phyloP scores from a whole-genome alignment of 2,113 vertebrate genomes.

The Periophthalmodon schlosseri region DNA sequence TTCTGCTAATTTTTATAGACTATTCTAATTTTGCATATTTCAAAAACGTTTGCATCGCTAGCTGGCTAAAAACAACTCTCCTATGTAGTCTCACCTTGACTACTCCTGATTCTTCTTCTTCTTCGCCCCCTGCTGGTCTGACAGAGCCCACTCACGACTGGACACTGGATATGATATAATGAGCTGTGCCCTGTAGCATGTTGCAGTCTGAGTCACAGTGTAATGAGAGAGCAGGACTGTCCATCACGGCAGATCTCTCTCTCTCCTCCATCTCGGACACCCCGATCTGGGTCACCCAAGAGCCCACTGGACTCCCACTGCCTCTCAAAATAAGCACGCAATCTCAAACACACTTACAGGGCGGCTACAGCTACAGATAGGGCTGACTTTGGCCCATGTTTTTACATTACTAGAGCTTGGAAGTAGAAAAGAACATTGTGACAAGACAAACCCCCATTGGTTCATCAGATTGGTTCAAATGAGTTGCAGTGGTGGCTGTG shows the following conservation, averaged over 20 bases:
- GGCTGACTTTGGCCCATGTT: background rate
- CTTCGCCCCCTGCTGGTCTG: slow-evolving; percentile 15
- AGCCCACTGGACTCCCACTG: background rate
- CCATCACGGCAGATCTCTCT: slow-evolving; percentile 50
- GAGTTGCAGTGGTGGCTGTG: background rate
- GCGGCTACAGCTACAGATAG: background rate
- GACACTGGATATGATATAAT: slow-evolving; percentile 14
- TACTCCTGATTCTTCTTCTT: background rate
- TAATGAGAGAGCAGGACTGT: slow-evolving; percentile 54
- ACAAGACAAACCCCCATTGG: background rate
- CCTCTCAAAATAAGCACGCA: background rate
- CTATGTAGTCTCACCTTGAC: too few relatives aligned
- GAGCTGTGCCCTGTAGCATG: slow-evolving; percentile 43
- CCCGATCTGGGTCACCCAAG: slow-evolving; percentile 16
- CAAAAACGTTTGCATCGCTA: too few relatives aligned
- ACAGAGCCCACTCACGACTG: slow-evolving; percentile 17
- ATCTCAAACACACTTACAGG: background rate
- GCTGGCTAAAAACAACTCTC: too few relatives aligned
- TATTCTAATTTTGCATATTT: too few relatives aligned
- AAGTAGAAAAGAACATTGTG: background rate
- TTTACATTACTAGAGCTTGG: background rate
- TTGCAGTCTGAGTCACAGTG: slow-evolving; percentile 50
- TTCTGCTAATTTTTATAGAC: too few relatives aligned
- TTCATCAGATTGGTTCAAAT: too few relatives aligned
- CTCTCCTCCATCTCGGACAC: slow-evolving; percentile 17